Base-by-base conservation (phyloP, 2,888 invertebrate genomes). In the Anodontia alba region DNA sequence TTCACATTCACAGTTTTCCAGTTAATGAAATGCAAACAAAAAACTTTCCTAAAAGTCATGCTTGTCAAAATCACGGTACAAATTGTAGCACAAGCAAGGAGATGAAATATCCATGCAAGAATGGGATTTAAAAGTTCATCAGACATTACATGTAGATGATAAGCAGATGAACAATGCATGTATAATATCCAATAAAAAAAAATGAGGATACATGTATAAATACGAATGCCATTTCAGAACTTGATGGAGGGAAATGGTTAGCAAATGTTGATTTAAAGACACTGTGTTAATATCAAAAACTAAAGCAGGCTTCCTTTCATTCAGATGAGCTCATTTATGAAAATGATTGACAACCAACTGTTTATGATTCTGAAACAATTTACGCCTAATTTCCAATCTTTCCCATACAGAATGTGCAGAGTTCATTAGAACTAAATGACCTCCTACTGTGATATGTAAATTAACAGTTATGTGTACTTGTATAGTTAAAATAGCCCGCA, bases 401-500 rank as follows among this genome's bases (percentile, higher is more conserved):
- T 54, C 26, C 62, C 62, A 62, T 8, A 29, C 5, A 12, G 62
- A 20, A 29, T 33, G 62, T 69, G 26, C 26, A 29, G 8, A 43
- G 69, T 69, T 69, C 69, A 42, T 43, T 5, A 69, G 69, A 46
- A 69, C 15, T 23, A 8, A 10, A 20, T 43, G 20, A 42, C n/a
- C 46, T 43, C 80, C 79, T 83, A 80, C 83, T 83, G 83, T 83
- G 83, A 83, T 83, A 83, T 46, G 77, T 73, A 77, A 72, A 43
- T 69, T 69, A 69, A 29, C 29, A 43, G 42, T 43, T 69, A 69
- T 69, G 29, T 43, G 46, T 69, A 29, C 42, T 36, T 69, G 69
- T 69, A 69, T 23, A 38, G 69, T 69, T 43, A 46, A 26, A 26
- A 62, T 33, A 33, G 33, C 62, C 62, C 62, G 33, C 62, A 33